phyloP scores from a whole-genome alignment of 2,113 vertebrate species.

The Thryonomys swinderianus region DNA sequence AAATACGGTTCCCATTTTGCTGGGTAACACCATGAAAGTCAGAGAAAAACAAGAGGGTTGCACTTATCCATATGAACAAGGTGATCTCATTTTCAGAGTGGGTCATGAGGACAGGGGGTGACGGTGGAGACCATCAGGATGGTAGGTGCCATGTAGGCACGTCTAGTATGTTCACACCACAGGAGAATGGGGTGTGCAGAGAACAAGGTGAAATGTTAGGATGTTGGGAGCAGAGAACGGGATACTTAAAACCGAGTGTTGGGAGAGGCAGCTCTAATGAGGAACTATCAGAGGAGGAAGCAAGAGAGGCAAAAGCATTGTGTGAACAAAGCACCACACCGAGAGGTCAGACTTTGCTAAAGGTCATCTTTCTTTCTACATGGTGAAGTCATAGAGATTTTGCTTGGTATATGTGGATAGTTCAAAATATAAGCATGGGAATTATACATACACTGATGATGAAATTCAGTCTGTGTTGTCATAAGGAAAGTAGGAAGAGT shows the following conservation, averaged over 20 bases:
- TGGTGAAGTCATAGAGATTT: neutral
- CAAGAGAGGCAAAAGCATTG: neutral
- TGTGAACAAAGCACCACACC: neutral
- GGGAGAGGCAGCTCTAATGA: neutral
- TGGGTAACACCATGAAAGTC: neutral
- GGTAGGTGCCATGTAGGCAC: neutral
- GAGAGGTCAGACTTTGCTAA: neutral
- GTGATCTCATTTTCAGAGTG: neutral
- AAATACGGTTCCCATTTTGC: neutral
- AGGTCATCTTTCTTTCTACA: neutral
- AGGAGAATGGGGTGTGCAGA: neutral
- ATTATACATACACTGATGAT: neutral
- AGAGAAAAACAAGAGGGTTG: neutral
- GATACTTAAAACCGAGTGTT: neutral
- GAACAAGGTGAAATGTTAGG: neutral
- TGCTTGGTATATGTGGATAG: neutral
- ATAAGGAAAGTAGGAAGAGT: neutral
- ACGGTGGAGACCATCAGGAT: neutral
- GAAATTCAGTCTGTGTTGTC: neutral
- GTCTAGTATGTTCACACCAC: neutral
- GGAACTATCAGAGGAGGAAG: neutral
- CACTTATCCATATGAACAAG: neutral
- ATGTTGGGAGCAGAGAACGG: neutral
- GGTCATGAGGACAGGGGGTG: neutral
- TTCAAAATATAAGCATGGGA: neutral